phyloP scores from a whole-genome alignment of 2,888 invertebrate genomes.

The Rhamnusium bicolor region DNA sequence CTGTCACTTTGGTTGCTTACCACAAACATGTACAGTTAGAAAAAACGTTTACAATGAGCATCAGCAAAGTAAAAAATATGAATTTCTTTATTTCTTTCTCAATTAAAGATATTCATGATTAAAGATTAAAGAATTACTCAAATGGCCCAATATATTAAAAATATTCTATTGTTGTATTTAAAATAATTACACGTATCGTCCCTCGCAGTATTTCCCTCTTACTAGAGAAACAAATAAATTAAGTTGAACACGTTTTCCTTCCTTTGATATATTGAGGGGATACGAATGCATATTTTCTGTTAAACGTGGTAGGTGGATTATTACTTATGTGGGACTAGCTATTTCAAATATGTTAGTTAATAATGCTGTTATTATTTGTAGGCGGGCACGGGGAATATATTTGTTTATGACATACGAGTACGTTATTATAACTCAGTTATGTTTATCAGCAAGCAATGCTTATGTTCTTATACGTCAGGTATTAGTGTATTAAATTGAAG shows the following conservation, averaged over 20 bases:
- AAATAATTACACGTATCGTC: too few relatives aligned
- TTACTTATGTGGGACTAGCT: constrained; percentile 4
- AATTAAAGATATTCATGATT: too few relatives aligned
- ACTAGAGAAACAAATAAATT: not conserved
- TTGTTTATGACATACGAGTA: constrained; percentile 6
- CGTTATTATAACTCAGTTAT: constrained; percentile 7
- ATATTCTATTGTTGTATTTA: too few relatives aligned
- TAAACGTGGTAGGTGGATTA: constrained; percentile 8
- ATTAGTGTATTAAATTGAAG: not conserved
- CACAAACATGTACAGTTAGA: too few relatives aligned
- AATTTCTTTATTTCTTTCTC: too few relatives aligned
- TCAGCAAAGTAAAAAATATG: too few relatives aligned
- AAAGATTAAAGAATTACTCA: too few relatives aligned
- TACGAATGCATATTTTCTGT: not conserved
- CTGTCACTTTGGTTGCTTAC: too few relatives aligned
- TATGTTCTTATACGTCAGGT: not conserved
- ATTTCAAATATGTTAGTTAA: constrained; percentile 12
- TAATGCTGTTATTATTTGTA: not conserved
- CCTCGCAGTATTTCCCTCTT: not conserved
- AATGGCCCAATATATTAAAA: too few relatives aligned
- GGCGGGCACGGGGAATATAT: constrained; percentile 1
- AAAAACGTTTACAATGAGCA: too few relatives aligned
- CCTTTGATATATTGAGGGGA: not conserved
- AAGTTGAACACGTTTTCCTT: not conserved
- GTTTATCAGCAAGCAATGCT: not conserved